Evolutionary conservation across 2,888 invertebrate species (phyloP).

Genomic region (Tricholauxania praeusta): DNA sequence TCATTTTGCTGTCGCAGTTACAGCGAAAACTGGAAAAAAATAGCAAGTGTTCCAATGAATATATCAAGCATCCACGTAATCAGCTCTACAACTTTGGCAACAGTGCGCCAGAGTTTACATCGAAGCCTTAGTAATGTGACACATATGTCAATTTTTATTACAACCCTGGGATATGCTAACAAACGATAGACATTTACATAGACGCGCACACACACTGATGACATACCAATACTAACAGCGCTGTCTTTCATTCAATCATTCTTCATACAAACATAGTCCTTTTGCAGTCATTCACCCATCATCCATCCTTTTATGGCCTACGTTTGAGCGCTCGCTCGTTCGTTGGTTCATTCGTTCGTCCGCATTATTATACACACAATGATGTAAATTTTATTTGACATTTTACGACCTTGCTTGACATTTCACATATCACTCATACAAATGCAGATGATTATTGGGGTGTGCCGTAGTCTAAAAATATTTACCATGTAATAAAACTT

Average conservation of each 20-base stretch:
- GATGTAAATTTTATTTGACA: slow-evolving; percentile 42
- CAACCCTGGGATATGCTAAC: slow-evolving; percentile 24
- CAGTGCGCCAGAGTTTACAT: not conserved
- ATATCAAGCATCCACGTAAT: not conserved
- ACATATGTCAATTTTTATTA: slow-evolving; percentile 44
- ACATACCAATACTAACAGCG: not conserved
- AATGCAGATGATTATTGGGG: not conserved
- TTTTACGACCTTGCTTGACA: slow-evolving; percentile 38
- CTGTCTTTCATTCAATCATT: slow-evolving; percentile 4
- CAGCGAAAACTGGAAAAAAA: too few species aligned
- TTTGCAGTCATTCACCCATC: slow-evolving; percentile 6
- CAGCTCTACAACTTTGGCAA: not conserved
- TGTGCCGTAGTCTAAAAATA: too few species aligned
- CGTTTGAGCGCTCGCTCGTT: not conserved
- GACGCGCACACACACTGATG: not conserved
- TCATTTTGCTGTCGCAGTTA: too few species aligned
- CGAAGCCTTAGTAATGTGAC: not conserved
- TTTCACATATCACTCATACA: slow-evolving; percentile 23
- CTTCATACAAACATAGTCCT: not conserved
- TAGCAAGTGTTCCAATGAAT: not conserved
- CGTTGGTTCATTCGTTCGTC: not conserved
- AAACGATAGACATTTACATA: slow-evolving; percentile 3
- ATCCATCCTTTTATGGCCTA: slow-evolving; percentile 7
- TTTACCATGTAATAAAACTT: too few species aligned
- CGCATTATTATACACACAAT: slow-evolving; percentile 25